phyloP scores from a whole-genome alignment of 2,888 invertebrate species.

The Carterocephalus palaemon region DNA sequence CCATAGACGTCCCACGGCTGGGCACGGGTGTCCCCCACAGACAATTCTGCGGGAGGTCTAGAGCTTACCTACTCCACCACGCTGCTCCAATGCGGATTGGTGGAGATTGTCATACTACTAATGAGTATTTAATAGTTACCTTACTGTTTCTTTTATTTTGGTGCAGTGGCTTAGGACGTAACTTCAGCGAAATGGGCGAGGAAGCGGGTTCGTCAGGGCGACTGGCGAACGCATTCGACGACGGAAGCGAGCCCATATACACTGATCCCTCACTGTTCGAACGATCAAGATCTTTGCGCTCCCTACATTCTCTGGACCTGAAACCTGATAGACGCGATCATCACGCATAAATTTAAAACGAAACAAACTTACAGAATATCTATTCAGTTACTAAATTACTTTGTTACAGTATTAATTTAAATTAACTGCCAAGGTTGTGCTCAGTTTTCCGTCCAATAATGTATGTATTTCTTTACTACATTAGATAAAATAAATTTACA shows the following conservation, averaged over 20 bases:
- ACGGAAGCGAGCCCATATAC: slow-evolving; percentile 95
- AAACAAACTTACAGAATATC: slow-evolving; percentile 1
- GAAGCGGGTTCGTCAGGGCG: slow-evolving; percentile 73
- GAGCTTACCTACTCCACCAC: no score
- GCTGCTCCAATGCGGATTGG: no score
- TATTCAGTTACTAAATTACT: slow-evolving; percentile 6
- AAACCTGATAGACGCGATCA: slow-evolving; percentile 69
- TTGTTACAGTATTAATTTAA: slow-evolving; percentile 22
- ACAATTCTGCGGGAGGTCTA: no score
- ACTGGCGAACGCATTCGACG: slow-evolving; percentile 82
- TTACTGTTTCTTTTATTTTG: not conserved
- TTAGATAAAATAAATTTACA: slow-evolving; percentile 31
- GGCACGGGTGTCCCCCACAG: no score
- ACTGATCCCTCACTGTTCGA: slow-evolving; percentile 95
- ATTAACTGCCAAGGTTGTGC: slow-evolving; percentile 54
- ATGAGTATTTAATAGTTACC: no score
- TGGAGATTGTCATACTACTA: no score
- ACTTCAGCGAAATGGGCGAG: slow-evolving; percentile 65
- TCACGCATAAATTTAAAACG: slow-evolving; percentile 46
- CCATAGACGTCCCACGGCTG: no score
- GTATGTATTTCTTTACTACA: slow-evolving; percentile 35
- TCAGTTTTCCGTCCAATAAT: slow-evolving; percentile 49
- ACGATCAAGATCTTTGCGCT: slow-evolving; percentile 86
- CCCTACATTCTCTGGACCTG: slow-evolving; percentile 81
- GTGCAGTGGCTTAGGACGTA: slow-evolving; percentile 64